Percentiles rank a stretch among this genome's conserved stretches.
These are phyloP conservation scores for Akabosia matsudoensis DNA, from an alignment of 1,140 invertebrate genomes.

Conservation along the genomic window DNA sequence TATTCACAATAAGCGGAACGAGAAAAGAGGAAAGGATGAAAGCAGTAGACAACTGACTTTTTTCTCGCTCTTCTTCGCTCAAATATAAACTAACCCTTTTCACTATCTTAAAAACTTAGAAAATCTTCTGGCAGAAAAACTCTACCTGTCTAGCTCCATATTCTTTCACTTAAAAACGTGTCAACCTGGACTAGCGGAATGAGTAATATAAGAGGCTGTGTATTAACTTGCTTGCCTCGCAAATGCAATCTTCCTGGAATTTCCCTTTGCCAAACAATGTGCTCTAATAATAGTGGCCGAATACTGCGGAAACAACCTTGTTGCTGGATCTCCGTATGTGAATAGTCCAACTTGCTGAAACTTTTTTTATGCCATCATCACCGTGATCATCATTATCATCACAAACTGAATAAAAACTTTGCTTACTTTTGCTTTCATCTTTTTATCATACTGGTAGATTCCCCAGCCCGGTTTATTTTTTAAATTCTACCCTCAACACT, in stretches of 20 bases:
- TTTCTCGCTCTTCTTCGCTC: background rate
- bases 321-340: too few species aligned
- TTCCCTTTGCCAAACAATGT: background rate
- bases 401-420: slow-evolving; percentile 7
- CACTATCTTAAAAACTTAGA: background rate
- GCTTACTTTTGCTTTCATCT: background rate
- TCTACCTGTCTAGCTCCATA: background rate
- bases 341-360: too few species aligned
- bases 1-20: background rate
- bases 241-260: background rate
- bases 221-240: background rate
- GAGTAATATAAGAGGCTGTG: background rate
- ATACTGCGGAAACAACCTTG: background rate
- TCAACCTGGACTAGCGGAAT: background rate
- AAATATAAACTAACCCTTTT: background rate
- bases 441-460: background rate
- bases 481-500: too few species aligned
- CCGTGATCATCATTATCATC: background rate
- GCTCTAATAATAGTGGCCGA: background rate
- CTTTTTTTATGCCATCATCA: background rate
- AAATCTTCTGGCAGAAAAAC: background rate
- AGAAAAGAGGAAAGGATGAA: too few species aligned
- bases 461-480: too few species aligned
- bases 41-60: background rate
- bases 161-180: background rate